Percentiles rank a stretch among this genome's conserved stretches.
Conservation (phyloP, 1,140 invertebrate species). For the Aleiodes sp. region DNA sequence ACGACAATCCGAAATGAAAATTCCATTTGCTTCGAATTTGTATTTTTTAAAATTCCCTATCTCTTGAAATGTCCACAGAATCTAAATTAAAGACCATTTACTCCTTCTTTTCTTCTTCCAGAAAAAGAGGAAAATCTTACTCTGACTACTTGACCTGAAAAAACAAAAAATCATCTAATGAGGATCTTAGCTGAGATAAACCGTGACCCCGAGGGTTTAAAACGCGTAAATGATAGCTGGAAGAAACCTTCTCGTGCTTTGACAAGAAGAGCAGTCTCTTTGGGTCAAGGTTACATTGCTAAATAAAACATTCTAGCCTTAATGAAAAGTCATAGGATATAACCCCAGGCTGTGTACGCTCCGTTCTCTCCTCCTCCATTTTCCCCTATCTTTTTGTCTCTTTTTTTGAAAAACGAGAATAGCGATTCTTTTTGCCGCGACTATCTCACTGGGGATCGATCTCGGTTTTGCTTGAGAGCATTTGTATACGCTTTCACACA, state of each 20-base stretch:
- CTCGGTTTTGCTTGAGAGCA: background rate
- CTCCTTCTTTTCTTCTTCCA: background rate
- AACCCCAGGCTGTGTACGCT: background rate
- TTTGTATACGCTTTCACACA: background rate
- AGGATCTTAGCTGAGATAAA: constrained; percentile 10
- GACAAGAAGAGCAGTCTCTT: constrained; percentile 7
- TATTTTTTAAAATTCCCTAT: too few relatives aligned
- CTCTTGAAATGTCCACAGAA: too few relatives aligned
- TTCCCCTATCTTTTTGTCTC: background rate
- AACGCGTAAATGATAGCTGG: background rate
- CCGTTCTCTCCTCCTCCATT: background rate
- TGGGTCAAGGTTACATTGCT: constrained; percentile 1
- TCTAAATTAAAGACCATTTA: too few relatives aligned
- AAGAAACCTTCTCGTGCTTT: background rate
- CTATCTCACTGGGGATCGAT: constrained; percentile 17
- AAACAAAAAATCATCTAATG: background rate
- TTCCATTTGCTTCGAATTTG: too few relatives aligned
- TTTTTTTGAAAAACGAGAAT: background rate
- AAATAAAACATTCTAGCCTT: background rate
- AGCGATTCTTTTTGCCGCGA: background rate
- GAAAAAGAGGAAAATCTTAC: background rate
- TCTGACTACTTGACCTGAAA: constrained; percentile 7
- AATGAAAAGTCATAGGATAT: constrained; percentile 10
- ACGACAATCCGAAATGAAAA: too few relatives aligned
- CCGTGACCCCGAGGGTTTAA: background rate